Base-by-base conservation (phyloP, 2,113 vertebrate genomes). In the Eulemur rufifrons region DNA sequence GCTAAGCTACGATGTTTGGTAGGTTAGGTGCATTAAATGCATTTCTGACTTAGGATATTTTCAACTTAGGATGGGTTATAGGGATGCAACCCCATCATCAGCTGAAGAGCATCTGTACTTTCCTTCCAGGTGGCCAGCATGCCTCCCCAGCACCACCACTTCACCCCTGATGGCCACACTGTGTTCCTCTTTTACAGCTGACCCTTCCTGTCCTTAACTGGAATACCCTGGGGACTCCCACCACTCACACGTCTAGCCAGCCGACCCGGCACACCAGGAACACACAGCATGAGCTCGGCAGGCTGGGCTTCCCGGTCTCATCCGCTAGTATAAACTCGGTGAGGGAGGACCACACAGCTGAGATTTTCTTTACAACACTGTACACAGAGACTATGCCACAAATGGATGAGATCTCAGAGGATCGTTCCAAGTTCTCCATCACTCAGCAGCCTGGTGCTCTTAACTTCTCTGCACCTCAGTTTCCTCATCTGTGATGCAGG, bases 271-370 rank as follows among this genome's bases (percentile, higher is more conserved):
- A 20, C 45, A 27, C 5, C 32, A 50, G 74, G 37, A 37, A 7
- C 39, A 29, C 17, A 47, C 18, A 20, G 12, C 84, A 0, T 0
- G 18, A 11, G 12, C 12, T 3, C 27, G 8, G 4, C 4, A 0
- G 2, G 15, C 73, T 18, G 21, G 15, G 12, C 54, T 27, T 47
- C 10, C 39, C 37, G 20, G 71, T 14, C 85, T 77, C 34, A 0
- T 25, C 29, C 11, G 25, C 6, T 4, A 52, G 11, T 5, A 15
- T 0, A 8, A 5, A 21, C 42, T 63, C 6, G 1, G 77, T 20
- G 50, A 50, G 15, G 15, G 17, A 21, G 20, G 39, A 12, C 2
- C 8, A 4, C 1, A 15, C 3, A 14, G 2, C 50, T 6, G 6
- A 11, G 13, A 5, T 15, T 47, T 71, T 23, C 63, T 86, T 73